Evolutionary conservation across 2,888 invertebrate genomes (phyloP), one percentile per base, ranked within the genome.

Genomic region (Rhagophthalmus giganteus): DNA sequence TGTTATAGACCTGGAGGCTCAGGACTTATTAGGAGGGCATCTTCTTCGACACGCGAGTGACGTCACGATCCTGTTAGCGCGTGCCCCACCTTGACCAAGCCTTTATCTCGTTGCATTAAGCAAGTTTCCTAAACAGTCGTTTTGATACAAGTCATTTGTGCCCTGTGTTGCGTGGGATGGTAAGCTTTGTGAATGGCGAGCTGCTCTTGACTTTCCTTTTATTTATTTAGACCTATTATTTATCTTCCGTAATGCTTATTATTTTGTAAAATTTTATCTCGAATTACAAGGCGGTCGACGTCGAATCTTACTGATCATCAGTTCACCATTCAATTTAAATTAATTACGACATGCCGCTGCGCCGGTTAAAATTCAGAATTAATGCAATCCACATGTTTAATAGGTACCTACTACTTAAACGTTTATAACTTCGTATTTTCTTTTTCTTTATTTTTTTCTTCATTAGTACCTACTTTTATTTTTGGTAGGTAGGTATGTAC

Each of bases 61-160:
- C 64, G 65, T 65, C 66, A 65, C 57, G 58, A 61, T 62, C 62
- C 63, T 63, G 63, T 64, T 64, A 70, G 68, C 71, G 70, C 70
- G 73, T 71, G 73, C 73, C 72, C 72, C 71, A 72, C 73, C 73
- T 72, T 70, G 63, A 64, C 73, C 72, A 72, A 72, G 71, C 72
- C 73, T 70, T 70, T 66, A 71, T 65, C 65, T 64, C 56, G 60
- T 61, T 59, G 59, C 64, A 62, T 62, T 62, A 61, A 63, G 64
- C 72, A 70, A 70, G 71, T 72, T 72, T 71, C 71, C 71, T 72
- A 72, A 72, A 72, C 68, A 65, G 71, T 65, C 64, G 50, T 56
- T 65, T 59, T 62, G 62, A 59, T 62, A 63, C 62, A 60, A 66
- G 64, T 65, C 64, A 64, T 64, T 64, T 67, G 64, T 62, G 63